Percentiles rank a stretch among this genome's conserved stretches.
Evolutionary conservation across 2,113 vertebrate genomes (phyloP).

Genomic region (Pycnonotus jocosus): DNA sequence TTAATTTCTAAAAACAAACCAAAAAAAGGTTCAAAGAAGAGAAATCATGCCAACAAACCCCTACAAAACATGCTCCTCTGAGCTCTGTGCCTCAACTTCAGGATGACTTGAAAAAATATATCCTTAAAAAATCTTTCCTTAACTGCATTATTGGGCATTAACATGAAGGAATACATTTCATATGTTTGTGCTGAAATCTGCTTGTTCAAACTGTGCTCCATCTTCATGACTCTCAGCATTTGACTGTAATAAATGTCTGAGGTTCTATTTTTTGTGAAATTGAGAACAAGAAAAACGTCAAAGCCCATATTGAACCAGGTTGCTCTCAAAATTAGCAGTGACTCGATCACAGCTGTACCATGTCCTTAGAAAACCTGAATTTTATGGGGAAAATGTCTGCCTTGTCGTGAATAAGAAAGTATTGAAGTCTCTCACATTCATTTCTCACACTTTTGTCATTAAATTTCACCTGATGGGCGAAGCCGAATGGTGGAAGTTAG

Average conservation of each 20-base stretch:
- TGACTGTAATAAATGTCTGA: not conserved
- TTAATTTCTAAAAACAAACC: fast-evolving
- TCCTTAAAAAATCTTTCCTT: not conserved
- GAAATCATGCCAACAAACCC: not conserved
- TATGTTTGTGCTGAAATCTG: not conserved
- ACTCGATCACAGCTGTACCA: not conserved
- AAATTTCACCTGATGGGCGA: not conserved
- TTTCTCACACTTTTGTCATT: not conserved
- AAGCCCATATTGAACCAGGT: not conserved
- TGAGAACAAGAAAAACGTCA: not conserved
- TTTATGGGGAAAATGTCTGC: not conserved
- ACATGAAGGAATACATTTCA: not conserved
- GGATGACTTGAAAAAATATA: not conserved
- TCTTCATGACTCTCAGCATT: not conserved
- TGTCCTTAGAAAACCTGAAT: not conserved
- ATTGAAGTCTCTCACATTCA: not conserved
- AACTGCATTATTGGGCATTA: not conserved
- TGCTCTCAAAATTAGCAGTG: not conserved
- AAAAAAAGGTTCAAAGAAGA: no score
- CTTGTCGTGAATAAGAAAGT: not conserved
- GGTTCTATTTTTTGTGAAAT: not conserved
- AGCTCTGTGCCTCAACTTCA: not conserved
- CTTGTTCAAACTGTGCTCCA: not conserved
- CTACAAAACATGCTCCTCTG: not conserved
- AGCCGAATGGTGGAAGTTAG: fast-evolving